A percentile compares a stretch with the other conserved stretches of the same genome.
phyloP scores from a whole-genome alignment of 2,113 vertebrate genomes.

The Meleagris gallopavo region DNA sequence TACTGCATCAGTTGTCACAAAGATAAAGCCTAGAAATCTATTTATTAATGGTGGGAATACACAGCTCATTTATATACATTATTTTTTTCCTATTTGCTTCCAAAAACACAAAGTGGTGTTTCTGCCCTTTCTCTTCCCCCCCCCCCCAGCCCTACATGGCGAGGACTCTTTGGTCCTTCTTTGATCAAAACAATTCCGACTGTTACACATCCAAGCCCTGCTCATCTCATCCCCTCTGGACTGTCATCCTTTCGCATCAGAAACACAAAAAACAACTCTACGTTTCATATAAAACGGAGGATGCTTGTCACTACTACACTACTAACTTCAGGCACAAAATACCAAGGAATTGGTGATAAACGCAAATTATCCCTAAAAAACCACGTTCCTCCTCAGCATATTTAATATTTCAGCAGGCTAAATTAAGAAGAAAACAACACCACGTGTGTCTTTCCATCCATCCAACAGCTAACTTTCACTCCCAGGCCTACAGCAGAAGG shows the following conservation, averaged over 20 bases:
- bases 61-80: background rate
- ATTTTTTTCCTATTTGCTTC: background rate
- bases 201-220: background rate
- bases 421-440: background rate
- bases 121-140: too few relatives aligned
- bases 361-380: background rate
- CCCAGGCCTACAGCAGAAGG: background rate
- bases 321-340: background rate
- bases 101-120: background rate
- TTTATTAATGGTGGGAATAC: background rate
- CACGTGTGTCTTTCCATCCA: background rate
- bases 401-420: background rate
- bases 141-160: too few relatives aligned
- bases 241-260: background rate
- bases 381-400: background rate
- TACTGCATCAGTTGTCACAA: accelerated
- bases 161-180: background rate
- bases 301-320: background rate
- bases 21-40: accelerated
- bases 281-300: background rate
- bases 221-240: background rate
- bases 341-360: background rate
- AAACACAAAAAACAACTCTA: background rate
- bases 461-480: background rate
- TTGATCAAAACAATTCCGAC: background rate